These are phyloP conservation scores for Hypotaenidia okinawae DNA, from an alignment of 2,797 vertebrate species.

Conservation along the genomic window DNA sequence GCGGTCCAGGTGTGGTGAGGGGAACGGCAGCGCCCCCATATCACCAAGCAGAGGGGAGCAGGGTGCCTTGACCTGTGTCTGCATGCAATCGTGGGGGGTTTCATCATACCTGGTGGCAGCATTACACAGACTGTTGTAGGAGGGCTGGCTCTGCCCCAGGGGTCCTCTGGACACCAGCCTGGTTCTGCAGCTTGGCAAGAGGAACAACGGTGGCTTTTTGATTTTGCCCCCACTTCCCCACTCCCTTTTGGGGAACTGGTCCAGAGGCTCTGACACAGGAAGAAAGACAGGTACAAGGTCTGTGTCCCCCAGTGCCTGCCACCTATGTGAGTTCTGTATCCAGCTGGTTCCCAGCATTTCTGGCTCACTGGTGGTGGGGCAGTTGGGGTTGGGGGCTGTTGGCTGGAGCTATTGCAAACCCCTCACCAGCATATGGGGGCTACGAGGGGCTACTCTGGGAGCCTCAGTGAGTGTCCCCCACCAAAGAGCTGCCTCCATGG, in stretches of 20 bases:
- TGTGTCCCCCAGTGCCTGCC: neutral
- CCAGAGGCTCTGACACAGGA: neutral
- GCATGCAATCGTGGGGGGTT: neutral
- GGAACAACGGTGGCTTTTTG: neutral
- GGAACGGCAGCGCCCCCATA: fast-evolving
- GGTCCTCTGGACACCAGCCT: neutral
- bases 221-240: neutral
- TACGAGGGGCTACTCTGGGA: neutral
- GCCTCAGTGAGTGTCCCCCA: fast-evolving
- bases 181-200: neutral
- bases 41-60: neutral
- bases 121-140: neutral
- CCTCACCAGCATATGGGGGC: fast-evolving
- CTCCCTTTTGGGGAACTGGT: neutral
- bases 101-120: neutral
- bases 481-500: neutral
- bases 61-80: neutral
- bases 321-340: neutral
- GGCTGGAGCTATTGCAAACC: neutral
- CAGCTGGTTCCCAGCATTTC: neutral
- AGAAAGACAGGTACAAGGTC: neutral
- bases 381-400: neutral
- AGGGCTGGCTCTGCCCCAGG: neutral
- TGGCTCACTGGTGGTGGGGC: neutral
- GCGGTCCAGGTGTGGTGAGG: fast-evolving